phyloP scores from a whole-genome alignment of 1,140 invertebrate genomes.

The Drosophila chauvacae region DNA sequence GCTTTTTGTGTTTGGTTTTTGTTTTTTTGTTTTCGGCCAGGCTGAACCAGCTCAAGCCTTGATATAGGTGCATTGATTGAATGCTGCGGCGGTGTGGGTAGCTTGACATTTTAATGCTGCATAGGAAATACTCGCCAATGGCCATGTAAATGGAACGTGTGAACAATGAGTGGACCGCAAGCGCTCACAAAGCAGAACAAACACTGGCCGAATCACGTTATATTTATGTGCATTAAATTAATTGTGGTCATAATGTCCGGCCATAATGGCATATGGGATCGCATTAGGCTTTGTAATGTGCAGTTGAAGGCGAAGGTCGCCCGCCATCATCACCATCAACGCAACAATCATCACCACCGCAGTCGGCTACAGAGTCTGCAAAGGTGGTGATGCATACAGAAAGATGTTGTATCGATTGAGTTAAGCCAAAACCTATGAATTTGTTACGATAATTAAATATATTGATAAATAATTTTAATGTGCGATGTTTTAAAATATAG shows the following conservation, averaged over 20 bases:
- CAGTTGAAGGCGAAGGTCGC: slow-evolving; percentile 73
- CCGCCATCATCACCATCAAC: slow-evolving; percentile 30
- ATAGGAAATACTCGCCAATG: slow-evolving; percentile 70
- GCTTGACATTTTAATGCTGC: slow-evolving; percentile 77
- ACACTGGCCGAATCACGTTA: slow-evolving; percentile 19
- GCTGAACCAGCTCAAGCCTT: slow-evolving; percentile 39
- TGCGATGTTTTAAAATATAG: not conserved
- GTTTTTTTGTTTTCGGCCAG: slow-evolving; percentile 33
- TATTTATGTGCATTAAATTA: slow-evolving; percentile 63
- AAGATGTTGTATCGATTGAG: not conserved
- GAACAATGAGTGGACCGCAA: slow-evolving; percentile 63
- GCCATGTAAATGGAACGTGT: slow-evolving; percentile 79
- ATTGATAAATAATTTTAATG: not conserved
- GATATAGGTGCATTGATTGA: slow-evolving; percentile 76
- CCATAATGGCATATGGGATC: slow-evolving; percentile 42
- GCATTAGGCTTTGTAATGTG: slow-evolving; percentile 71
- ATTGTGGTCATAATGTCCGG: slow-evolving; percentile 49
- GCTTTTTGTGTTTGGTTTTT: slow-evolving; percentile 1
- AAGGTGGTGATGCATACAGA: not conserved
- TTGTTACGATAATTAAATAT: not conserved
- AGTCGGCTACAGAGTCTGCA: slow-evolving; percentile 36
- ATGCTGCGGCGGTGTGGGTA: slow-evolving; percentile 51
- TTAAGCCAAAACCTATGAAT: not conserved
- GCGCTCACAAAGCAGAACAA: slow-evolving; percentile 34
- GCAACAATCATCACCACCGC: slow-evolving; percentile 49